Conservation (phyloP, 1,140 invertebrate genomes). For the Trichonephila inaurata region DNA sequence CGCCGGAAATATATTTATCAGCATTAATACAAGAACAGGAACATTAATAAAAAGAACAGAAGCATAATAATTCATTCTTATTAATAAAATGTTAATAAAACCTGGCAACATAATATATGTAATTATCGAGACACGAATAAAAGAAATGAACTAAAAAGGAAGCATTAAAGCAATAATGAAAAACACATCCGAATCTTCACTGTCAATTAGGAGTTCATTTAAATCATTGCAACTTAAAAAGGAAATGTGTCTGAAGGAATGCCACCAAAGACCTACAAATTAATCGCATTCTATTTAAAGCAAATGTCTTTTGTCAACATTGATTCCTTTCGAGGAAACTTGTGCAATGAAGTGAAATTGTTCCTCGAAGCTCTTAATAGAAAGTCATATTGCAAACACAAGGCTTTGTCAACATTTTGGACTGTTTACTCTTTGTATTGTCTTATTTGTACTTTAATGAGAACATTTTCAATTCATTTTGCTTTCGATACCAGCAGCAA, state of each 20-base stretch:
- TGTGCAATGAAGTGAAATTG: neutral
- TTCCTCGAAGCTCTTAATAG: neutral
- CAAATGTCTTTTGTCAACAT: neutral
- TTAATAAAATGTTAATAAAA: too few species aligned
- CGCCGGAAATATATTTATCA: too few species aligned
- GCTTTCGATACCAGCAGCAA: neutral
- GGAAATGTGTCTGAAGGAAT: neutral
- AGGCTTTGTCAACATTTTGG: neutral
- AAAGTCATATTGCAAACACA: neutral
- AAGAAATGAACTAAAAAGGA: too few species aligned
- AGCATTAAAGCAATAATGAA: too few species aligned
- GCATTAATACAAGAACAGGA: too few species aligned
- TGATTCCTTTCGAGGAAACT: neutral
- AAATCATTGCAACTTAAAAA: neutral
- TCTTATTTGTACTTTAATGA: neutral
- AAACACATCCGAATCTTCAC: too few species aligned
- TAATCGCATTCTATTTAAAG: neutral
- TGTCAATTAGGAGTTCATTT: neutral
- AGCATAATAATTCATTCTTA: too few species aligned
- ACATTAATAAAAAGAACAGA: too few species aligned
- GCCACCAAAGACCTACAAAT: neutral
- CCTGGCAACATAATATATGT: too few species aligned
- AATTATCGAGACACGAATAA: too few species aligned
- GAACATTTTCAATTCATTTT: neutral
- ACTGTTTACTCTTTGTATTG: neutral